Evolutionary conservation across 2,888 invertebrate species (phyloP).

Genomic region (Drosophila anceps): DNA sequence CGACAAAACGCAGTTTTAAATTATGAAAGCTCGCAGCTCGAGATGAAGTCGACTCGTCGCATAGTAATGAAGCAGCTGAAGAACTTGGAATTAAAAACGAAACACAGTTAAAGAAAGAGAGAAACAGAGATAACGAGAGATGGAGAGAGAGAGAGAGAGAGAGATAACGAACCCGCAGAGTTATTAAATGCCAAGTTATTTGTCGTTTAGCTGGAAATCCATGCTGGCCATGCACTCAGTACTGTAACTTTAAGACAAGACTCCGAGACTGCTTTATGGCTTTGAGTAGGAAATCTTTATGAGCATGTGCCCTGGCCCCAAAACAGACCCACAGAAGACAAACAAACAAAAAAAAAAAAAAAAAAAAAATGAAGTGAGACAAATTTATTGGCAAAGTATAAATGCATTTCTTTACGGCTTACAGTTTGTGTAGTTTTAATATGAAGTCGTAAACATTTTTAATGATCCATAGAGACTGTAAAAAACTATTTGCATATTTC

Average conservation of each 20-base stretch:
- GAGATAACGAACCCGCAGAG: conserved; percentile 48
- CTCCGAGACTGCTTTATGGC: conserved; percentile 71
- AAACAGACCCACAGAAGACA: background rate
- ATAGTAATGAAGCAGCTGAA: conserved; percentile 63
- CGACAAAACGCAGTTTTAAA: conserved; percentile 65
- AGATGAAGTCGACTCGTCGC: conserved; percentile 61
- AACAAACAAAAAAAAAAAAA: background rate
- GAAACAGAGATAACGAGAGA: background rate
- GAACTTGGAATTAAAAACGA: conserved; percentile 19
- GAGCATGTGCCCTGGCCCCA: conserved; percentile 52
- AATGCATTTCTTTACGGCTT: conserved; percentile 60
- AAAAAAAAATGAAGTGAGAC: conserved; percentile 46
- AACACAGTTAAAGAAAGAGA: background rate
- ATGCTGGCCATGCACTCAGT: conserved; percentile 57
- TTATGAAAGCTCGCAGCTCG: conserved; percentile 56
- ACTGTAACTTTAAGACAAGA: conserved; percentile 71
- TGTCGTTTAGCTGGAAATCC: conserved; percentile 81
- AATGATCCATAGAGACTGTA: conserved; percentile 61
- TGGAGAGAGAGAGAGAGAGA: background rate
- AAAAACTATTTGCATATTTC: conserved; percentile 72
- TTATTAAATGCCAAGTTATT: conserved; percentile 82
- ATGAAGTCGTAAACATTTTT: conserved; percentile 74
- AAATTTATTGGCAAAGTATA: conserved; percentile 76
- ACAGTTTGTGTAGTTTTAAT: conserved; percentile 62
- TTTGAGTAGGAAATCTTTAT: conserved; percentile 78